Percentiles rank a stretch among this genome's conserved stretches.
Evolutionary conservation across 2,888 invertebrate genomes (phyloP).

Genomic region (Sturmia bella): DNA sequence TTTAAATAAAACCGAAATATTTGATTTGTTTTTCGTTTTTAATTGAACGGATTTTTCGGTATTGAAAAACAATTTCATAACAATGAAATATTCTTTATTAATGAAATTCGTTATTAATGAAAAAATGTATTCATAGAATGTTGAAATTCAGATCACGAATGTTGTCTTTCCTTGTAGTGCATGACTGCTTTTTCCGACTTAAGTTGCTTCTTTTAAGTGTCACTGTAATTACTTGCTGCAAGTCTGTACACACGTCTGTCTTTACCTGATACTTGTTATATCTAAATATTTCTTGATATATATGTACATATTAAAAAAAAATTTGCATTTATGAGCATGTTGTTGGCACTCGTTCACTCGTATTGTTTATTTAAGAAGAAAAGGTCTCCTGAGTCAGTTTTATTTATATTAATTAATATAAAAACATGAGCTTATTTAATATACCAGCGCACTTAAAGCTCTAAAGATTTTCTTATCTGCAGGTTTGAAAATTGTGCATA

Average conservation of each 20-base stretch:
- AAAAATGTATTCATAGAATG: too few species aligned
- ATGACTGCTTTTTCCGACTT: too few species aligned
- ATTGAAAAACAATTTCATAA: too few species aligned
- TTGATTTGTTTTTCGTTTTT: too few species aligned
- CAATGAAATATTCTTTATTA: too few species aligned
- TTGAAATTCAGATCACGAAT: too few species aligned
- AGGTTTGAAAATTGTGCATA: constrained; percentile 33
- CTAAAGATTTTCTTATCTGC: constrained; percentile 55
- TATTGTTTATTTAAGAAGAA: constrained; percentile 7
- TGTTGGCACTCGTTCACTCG: constrained; percentile 19
- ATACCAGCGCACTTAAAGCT: constrained; percentile 55
- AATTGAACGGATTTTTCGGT: too few species aligned
- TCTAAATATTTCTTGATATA: constrained; percentile 31
- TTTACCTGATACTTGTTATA: constrained; percentile 49
- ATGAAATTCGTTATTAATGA: too few species aligned
- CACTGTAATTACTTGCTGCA: constrained; percentile 13
- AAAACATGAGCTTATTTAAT: constrained; percentile 64
- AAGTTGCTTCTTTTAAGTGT: neutral
- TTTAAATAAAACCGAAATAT: too few species aligned
- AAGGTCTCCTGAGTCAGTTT: constrained; percentile 58
- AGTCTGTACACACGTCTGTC: neutral
- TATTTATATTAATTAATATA: constrained; percentile 67
- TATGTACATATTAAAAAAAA: constrained; percentile 16
- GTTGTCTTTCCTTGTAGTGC: too few species aligned
- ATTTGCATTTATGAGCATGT: constrained; percentile 26